These are phyloP conservation scores for Drosophila vallismaia DNA, from an alignment of 2,888 invertebrate species.

Conservation along the genomic window DNA sequence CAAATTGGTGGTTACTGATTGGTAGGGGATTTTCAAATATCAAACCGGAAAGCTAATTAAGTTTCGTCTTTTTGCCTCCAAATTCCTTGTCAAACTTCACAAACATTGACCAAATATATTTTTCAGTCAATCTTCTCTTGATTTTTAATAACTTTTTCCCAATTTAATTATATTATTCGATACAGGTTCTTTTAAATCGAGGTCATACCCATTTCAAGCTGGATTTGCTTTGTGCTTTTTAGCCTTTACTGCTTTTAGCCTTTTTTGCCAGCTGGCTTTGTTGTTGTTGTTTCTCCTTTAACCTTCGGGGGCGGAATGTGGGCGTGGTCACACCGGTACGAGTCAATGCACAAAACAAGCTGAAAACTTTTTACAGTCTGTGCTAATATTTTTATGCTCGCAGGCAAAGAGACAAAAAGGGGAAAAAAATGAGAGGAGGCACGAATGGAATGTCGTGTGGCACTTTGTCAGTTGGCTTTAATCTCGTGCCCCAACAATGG, in stretches of 20 bases:
- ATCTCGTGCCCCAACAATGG: conserved; percentile 47
- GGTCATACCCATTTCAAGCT: neutral
- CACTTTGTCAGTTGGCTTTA: conserved; percentile 29
- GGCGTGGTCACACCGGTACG: conserved; percentile 10
- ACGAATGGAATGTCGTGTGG: conserved; percentile 15
- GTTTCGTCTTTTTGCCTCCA: no score
- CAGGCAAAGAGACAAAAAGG: conserved; percentile 7
- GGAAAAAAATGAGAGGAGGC: conserved; percentile 10
- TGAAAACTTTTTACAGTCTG: conserved; percentile 50
- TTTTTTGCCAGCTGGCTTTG: conserved; percentile 12
- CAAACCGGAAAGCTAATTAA: no score
- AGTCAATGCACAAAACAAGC: conserved; percentile 38
- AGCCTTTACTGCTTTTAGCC: neutral
- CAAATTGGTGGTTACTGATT: neutral
- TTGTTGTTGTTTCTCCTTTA: conserved; percentile 6
- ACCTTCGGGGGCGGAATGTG: conserved; percentile 14
- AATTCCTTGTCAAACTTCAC: no score
- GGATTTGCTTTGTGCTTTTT: neutral
- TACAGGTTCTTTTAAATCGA: neutral
- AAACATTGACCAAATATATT: no score
- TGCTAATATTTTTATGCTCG: conserved; percentile 67
- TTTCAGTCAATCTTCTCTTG: conserved; percentile 10
- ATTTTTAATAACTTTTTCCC: conserved; percentile 10
- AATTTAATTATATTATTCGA: neutral
- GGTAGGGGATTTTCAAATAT: no score